Evolutionary conservation across 2,797 vertebrate genomes (phyloP).

Genomic region (Gymnodraco acuticeps): DNA sequence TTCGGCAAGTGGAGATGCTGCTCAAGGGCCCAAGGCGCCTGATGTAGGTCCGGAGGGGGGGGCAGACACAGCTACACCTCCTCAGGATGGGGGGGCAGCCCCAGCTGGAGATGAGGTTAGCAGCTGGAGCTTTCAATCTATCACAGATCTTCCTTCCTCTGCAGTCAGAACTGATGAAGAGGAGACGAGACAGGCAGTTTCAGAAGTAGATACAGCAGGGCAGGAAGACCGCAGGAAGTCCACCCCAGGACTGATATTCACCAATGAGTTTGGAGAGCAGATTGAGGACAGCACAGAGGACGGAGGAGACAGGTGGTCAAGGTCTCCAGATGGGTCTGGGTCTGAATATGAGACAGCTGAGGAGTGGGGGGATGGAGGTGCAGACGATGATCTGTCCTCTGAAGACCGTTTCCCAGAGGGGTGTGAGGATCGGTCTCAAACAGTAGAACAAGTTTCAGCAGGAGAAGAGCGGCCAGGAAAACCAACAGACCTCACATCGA

Average conservation of each 20-base stretch:
- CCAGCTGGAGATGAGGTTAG: conserved; percentile 80
- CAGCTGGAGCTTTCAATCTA: conserved; percentile 76
- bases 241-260: conserved; percentile 83
- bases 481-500: conserved; percentile 31
- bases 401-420: conserved; percentile 1
- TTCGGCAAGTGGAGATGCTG: conserved; percentile 70
- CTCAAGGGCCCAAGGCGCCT: conserved; percentile 33
- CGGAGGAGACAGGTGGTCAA: conserved; percentile 51
- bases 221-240: conserved; percentile 64
- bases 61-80: conserved; percentile 62
- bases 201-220: conserved; percentile 24
- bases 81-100: conserved; percentile 61
- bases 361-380: conserved; percentile 79
- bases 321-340: conserved; percentile 77
- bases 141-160: conserved; percentile 72
- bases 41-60: conserved; percentile 69
- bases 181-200: conserved; percentile 30
- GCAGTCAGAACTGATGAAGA: conserved; percentile 44
- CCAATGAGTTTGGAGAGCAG: conserved; percentile 80
- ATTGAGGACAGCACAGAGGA: conserved; percentile 67
- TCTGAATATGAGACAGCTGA: conserved; percentile 83
- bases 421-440: conserved; percentile 27
- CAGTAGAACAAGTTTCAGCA: conserved; percentile 1
- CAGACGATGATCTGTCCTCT: conserved; percentile 71
- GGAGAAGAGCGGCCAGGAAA: background rate